A percentile compares a stretch with the other conserved stretches of the same genome.
These are phyloP conservation scores for Gracilinanus agilis DNA, from an alignment of 2,113 vertebrate species.

Conservation along the genomic window DNA sequence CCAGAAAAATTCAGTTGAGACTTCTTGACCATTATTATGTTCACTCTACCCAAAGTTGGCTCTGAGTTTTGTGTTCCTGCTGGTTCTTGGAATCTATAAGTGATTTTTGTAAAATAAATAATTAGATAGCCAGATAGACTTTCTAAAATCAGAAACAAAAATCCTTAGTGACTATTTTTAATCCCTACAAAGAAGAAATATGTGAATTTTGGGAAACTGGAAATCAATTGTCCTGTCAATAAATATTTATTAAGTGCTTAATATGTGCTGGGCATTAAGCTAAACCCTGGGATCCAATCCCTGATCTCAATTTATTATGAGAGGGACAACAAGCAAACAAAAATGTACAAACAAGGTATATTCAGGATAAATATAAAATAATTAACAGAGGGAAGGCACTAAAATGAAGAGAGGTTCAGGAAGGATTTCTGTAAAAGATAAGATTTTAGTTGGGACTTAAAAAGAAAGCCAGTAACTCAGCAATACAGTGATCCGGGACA, in stretches of 20 bases:
- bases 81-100: slow-evolving; percentile 15
- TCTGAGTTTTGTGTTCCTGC: neutral
- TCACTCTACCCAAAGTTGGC: neutral
- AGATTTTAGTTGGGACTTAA: neutral
- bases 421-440: neutral
- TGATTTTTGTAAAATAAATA: neutral
- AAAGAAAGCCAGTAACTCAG: neutral
- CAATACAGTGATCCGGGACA: no score
- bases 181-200: slow-evolving; percentile 15
- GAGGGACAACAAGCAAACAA: neutral
- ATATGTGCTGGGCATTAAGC: neutral
- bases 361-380: neutral
- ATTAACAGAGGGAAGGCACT: no score
- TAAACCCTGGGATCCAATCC: neutral
- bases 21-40: neutral
- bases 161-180: slow-evolving; percentile 38
- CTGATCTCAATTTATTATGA: neutral
- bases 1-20: slow-evolving; percentile 4
- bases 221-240: neutral
- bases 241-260: neutral
- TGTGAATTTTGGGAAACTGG: neutral
- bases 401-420: neutral
- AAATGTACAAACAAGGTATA: neutral
- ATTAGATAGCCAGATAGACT: neutral
- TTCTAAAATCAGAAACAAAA: neutral